A percentile compares a stretch with the other conserved stretches of the same genome.
Conservation (phyloP, 2,113 vertebrate species). For the Pollimyrus isidori region DNA sequence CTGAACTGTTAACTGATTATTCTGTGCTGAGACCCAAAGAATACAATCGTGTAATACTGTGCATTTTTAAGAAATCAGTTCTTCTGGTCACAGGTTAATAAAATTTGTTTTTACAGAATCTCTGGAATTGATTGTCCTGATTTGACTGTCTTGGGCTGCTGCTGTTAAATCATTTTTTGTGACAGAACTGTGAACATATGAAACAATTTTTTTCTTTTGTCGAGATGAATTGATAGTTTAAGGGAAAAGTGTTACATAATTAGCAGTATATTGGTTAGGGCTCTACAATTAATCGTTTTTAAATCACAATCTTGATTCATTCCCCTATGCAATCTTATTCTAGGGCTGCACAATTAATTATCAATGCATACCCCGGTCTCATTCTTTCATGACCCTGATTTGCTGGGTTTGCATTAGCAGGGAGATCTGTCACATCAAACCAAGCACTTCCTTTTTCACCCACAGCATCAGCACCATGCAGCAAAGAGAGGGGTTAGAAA, state of each 20-base stretch:
- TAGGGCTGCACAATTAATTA: not conserved
- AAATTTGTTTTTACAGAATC: not conserved
- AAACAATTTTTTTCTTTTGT: not conserved
- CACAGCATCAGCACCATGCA: not conserved
- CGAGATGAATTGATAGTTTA: not conserved
- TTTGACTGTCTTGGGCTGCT: not conserved
- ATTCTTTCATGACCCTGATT: not conserved
- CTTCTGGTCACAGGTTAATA: not conserved
- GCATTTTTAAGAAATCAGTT: slow-evolving; percentile 30
- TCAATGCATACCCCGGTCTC: not conserved
- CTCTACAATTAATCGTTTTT: not conserved
- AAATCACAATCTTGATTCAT: not conserved
- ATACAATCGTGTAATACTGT: slow-evolving; percentile 56
- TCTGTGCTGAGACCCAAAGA: slow-evolving; percentile 73
- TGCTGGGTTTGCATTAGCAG: not conserved
- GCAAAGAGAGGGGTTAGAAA: not conserved
- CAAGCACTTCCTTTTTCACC: not conserved
- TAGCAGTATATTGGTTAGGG: not conserved
- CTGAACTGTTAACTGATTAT: slow-evolving; percentile 56
- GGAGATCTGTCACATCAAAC: not conserved
- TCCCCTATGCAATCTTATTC: not conserved
- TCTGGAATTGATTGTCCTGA: not conserved
- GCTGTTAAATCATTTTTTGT: not conserved
- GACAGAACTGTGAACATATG: not conserved
- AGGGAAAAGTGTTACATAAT: not conserved